Evolutionary conservation across 2,888 invertebrate species (phyloP), one percentile per base, ranked within the genome.

Genomic region (Didymodactylos carnosus): DNA sequence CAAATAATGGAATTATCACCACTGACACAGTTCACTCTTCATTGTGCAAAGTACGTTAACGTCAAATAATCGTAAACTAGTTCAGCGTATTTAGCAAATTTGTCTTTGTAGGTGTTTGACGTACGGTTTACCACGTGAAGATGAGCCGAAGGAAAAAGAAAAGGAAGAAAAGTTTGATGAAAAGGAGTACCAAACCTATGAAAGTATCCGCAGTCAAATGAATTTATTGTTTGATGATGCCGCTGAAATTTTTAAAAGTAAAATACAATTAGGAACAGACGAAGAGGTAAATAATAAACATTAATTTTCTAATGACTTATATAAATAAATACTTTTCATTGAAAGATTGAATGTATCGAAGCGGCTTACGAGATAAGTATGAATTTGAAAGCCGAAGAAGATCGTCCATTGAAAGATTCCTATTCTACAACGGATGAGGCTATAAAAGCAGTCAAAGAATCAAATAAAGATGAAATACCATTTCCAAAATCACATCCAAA

Each of bases 1-100:
- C n/a, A 53, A 40, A 53, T 71, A 11, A 40, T 74, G 16, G 74
- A 74, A 71, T n/a, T 71, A 19, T 74, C 74, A 35, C 74, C 74
- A 43, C 23, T 53, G 39, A 74, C 71, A 35, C 62, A 53, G n/a
- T 39, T 74, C 5, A 74, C 43, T 69, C 19, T 74, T 43, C 19
- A n/a, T 35, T 62, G 62, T 62, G 35, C 29, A 19, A 62, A 62
- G 35, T 53, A 53, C 8, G 19, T 29, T 16, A 53, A 53, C n/a
- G n/a, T n/a, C n/a, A n/a, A n/a, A n/a, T n/a, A n/a, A n/a, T n/a
- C n/a, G n/a, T n/a, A n/a, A n/a, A n/a, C n/a, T n/a, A n/a, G n/a
- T n/a, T n/a, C n/a, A n/a, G n/a, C n/a, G n/a, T n/a, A n/a, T n/a
- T n/a, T n/a, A n/a, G 4, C 19, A n/a, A 7, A 35, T 1, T 25